These are phyloP conservation scores for Ceratitis capitata DNA, from an alignment of 1,140 invertebrate genomes.

Conservation along the genomic window DNA sequence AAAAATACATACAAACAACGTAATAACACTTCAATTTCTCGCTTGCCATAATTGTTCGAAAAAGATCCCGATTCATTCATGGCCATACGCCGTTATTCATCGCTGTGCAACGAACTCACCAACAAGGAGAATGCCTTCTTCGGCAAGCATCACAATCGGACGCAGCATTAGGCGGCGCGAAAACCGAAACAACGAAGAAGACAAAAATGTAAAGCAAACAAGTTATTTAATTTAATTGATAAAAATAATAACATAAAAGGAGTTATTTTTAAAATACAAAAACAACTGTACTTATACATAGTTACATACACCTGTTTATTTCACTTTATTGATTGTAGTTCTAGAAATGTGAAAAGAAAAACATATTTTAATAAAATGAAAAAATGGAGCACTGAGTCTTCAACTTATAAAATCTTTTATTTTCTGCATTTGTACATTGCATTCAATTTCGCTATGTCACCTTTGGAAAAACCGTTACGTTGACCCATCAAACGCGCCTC, in stretches of 20 bases:
- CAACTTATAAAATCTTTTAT: background rate
- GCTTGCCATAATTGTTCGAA: background rate
- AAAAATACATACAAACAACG: no score
- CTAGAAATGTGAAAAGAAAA: slow-evolving; percentile 20
- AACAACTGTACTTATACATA: background rate
- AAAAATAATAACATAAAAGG: background rate
- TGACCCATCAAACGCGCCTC: slow-evolving; percentile 70
- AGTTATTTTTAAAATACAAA: background rate
- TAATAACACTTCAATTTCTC: background rate
- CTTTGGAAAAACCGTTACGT: slow-evolving; percentile 74
- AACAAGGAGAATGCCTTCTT: slow-evolving; percentile 62
- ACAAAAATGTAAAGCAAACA: background rate
- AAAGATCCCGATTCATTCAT: slow-evolving; percentile 31
- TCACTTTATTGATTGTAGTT: slow-evolving; percentile 9
- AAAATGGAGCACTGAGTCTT: background rate
- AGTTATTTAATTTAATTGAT: background rate
- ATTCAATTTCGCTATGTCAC: slow-evolving; percentile 78
- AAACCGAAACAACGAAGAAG: background rate
- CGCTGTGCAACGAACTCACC: slow-evolving; percentile 62
- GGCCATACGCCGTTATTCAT: slow-evolving; percentile 61
- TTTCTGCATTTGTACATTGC: slow-evolving; percentile 77
- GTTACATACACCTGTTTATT: background rate
- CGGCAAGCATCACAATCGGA: slow-evolving; percentile 60
- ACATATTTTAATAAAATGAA: slow-evolving; percentile 47
- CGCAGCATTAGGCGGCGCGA: slow-evolving; percentile 48